Percentiles rank a stretch among this genome's conserved stretches.
These are phyloP conservation scores for Paracanthobrama guichenoti DNA, from an alignment of 2,113 vertebrate genomes.

Conservation along the genomic window DNA sequence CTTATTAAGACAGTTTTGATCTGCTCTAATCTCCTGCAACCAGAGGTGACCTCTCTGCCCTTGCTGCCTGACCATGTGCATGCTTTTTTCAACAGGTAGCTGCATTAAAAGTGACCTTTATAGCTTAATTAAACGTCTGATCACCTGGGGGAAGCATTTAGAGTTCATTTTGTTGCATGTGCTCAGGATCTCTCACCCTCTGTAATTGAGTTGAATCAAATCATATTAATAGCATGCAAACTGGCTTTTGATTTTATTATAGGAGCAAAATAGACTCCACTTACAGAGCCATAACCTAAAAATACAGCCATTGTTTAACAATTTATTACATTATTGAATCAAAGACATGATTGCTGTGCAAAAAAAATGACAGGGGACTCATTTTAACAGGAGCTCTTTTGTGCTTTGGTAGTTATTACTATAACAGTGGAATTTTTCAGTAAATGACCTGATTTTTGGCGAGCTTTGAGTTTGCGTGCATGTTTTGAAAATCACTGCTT, in stretches of 20 bases:
- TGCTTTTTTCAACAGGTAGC: constrained; percentile 1
- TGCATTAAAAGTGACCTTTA: constrained; percentile 17
- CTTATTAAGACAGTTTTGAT: constrained; percentile 78
- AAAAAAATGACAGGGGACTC: constrained; percentile 2
- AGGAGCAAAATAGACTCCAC: not conserved
- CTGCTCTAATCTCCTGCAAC: constrained; percentile 72
- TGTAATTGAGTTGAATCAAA: constrained; percentile 19
- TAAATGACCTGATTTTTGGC: constrained; percentile 32
- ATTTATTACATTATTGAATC: constrained; percentile 9
- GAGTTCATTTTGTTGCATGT: not conserved
- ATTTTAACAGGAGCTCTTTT: constrained; percentile 13
- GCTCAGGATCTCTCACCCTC: not conserved
- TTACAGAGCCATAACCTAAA: not conserved
- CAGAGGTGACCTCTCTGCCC: constrained; percentile 57
- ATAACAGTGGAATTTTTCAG: constrained; percentile 8
- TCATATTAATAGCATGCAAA: constrained; percentile 37
- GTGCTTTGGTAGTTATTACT: constrained; percentile 18
- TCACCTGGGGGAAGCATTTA: not conserved
- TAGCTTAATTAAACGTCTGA: constrained; percentile 13
- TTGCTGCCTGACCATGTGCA: constrained; percentile 20
- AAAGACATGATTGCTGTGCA: constrained; percentile 2
- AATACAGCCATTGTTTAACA: not conserved
- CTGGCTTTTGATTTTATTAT: constrained; percentile 13
- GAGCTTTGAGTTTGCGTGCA: constrained; percentile 6
- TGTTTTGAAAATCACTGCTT: constrained; percentile 48